phyloP scores from a whole-genome alignment of 2,797 vertebrate species.

The Phoeniculus purpureus region DNA sequence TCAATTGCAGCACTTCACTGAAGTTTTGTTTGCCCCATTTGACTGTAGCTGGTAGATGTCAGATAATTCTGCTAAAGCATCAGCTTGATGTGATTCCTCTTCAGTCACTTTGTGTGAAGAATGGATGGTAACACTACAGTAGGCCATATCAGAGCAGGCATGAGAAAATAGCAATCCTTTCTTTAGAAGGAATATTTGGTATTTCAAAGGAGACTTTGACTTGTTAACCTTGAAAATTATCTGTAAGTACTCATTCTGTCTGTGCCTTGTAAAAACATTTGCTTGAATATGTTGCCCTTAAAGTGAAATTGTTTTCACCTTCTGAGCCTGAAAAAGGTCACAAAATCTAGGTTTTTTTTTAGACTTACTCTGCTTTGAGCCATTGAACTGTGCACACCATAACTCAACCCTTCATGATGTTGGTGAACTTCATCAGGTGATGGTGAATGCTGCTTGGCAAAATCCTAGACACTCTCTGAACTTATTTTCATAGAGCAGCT shows the following conservation, averaged over 20 bases:
- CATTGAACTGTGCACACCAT: neutral
- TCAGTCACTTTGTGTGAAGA: neutral
- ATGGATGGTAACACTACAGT: neutral
- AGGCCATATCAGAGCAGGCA: neutral
- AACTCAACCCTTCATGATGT: neutral
- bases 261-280: neutral
- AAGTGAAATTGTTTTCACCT: neutral
- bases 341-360: neutral
- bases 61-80: neutral
- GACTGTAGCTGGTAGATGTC: neutral
- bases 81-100: neutral
- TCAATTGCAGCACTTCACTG: neutral
- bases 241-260: neutral
- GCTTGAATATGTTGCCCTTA: neutral
- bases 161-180: neutral
- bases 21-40: neutral
- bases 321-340: neutral
- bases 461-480: neutral
- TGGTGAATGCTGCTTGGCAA: neutral
- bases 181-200: neutral
- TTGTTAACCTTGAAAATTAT: neutral
- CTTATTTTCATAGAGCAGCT: neutral
- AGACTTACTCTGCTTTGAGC: neutral
- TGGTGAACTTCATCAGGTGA: neutral
- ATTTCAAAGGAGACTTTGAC: neutral